These are phyloP conservation scores for Drosophila basisetae DNA, from an alignment of 2,888 invertebrate species.

Conservation along the genomic window DNA sequence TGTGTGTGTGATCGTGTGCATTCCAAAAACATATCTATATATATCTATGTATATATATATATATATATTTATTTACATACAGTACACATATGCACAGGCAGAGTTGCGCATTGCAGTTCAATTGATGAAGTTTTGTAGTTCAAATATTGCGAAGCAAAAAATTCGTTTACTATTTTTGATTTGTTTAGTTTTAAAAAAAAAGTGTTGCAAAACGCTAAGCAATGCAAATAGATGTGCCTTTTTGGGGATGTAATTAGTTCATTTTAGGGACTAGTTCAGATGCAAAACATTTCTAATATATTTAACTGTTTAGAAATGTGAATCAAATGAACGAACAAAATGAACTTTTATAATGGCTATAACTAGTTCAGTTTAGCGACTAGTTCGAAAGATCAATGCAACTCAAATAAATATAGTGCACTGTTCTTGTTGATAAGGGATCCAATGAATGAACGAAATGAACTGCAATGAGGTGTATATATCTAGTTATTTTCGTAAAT, in stretches of 20 bases:
- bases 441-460: neutral
- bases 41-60: neutral
- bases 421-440: constrained; percentile 35
- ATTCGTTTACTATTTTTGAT: neutral
- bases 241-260: neutral
- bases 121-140: neutral
- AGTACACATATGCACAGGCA: constrained; percentile 35
- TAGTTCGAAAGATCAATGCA: neutral
- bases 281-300: neutral
- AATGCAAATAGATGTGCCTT: neutral
- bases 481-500: neutral
- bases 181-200: neutral
- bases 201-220: neutral
- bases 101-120: constrained; percentile 14
- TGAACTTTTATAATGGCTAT: neutral
- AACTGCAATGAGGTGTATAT: neutral
- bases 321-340: constrained; percentile 12
- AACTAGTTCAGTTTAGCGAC: neutral
- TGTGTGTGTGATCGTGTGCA: constrained; percentile 70
- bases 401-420: constrained; percentile 66
- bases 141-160: neutral
- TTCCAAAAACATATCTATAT: constrained; percentile 65
- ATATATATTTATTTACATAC: constrained; percentile 14
- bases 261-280: no score
- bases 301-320: no score